These are phyloP conservation scores for Pocillopora damicornis DNA, from an alignment of 64 coral and sea anemone species.

Conservation along the genomic window DNA sequence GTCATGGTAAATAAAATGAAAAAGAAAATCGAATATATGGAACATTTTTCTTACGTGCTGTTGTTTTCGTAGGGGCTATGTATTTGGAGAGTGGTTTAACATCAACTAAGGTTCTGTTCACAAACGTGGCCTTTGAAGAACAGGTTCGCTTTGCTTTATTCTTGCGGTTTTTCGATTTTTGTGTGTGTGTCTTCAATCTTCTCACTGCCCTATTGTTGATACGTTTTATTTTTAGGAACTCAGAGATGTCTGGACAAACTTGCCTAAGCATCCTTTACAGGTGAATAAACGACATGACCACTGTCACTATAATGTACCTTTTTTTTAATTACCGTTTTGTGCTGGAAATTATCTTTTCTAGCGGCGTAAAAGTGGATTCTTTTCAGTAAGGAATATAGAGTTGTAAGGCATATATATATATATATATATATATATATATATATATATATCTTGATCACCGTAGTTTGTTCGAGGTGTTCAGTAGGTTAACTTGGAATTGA, in stretches of 20 bases:
- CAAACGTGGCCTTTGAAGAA: slow-evolving; percentile 70
- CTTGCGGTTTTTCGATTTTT: not conserved
- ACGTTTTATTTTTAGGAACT: slow-evolving; percentile 52
- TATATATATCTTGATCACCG: no score
- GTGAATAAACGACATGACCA: slow-evolving; percentile 16
- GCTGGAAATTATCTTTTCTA: not conserved
- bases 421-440: no score
- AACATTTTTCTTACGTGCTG: not conserved
- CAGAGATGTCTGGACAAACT: slow-evolving; percentile 53
- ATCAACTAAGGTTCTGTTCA: slow-evolving; percentile 56
- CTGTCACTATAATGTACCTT: not conserved
- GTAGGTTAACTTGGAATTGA: no score
- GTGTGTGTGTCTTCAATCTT: not conserved
- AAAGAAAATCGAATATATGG: not conserved
- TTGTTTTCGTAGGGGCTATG: slow-evolving; percentile 62
- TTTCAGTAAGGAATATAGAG: not conserved
- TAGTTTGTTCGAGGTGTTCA: no score
- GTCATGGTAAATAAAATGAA: no score
- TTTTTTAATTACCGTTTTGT: not conserved
- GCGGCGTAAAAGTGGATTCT: not conserved
- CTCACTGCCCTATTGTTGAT: not conserved
- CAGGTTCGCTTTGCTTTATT: slow-evolving; percentile 33
- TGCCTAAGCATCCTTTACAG: slow-evolving; percentile 82
- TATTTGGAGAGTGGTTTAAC: slow-evolving; percentile 79
- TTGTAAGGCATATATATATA: no score